Evolutionary conservation across 2,113 vertebrate genomes (phyloP), one percentile per base, ranked within the genome.

Genomic region (Desmodus rotundus): DNA sequence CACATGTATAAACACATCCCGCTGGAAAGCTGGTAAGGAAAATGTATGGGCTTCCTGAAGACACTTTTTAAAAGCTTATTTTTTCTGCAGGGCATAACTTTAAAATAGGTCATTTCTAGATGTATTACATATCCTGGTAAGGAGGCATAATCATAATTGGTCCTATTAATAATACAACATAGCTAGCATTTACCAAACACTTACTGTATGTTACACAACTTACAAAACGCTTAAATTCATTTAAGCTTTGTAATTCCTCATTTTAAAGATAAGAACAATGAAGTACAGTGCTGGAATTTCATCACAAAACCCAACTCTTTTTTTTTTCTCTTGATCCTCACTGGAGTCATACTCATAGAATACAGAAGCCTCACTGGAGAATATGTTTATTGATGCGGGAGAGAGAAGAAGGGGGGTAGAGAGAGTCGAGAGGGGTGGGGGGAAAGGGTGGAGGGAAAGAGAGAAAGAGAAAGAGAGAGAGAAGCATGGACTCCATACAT

Each of bases 171-270:
- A 80, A 94, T n/a, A 89, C 31, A 67, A 87, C 88, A 85, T 67
- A 20, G 7, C 17, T 87, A 87, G 22, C 20, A n/a, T 72, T 91
- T 82, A 83, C 4, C 61, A 33, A 76, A 7, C 16, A n/a, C 45
- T 76, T 33, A 68, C 10, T 8, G 0, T 3, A 85, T 67, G 26
- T 83, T 76, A 82, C 4, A 26, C 10, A 78, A 85, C 45, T 92
- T 41, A 73, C 22, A 52, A 80, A 65, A 92, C 28, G 13, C 65
- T 84, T 85, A 82, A 80, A 67, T 19, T 87, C 36, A 87, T 54
- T 87, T 77, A 89, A 93, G 50, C 24, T 82, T 90, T 90, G 77
- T 19, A 90, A 87, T n/a, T 89, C 24, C 47, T 67, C 78, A 47
- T 36, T 67, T 76, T 65, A 65, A 73, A 81, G 63, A 81, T 31